Evolutionary conservation across 2,888 invertebrate species (phyloP).

Genomic region (Theodoxus fluviatilis): DNA sequence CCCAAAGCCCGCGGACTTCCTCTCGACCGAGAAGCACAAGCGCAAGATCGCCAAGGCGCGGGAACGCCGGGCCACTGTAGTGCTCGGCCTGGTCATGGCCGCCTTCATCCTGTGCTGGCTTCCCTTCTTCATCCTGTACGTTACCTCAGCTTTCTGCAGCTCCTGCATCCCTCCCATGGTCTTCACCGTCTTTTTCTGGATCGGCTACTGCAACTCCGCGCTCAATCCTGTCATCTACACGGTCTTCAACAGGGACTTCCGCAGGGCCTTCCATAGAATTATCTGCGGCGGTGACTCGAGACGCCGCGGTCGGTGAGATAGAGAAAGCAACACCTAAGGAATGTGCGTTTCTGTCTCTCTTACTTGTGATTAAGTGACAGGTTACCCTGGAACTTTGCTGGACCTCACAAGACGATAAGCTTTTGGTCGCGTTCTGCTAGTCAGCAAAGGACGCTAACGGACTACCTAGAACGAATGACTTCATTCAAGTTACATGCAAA

Average conservation of each 20-base stretch:
- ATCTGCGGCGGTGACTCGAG: conserved; percentile 69
- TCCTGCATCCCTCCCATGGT: conserved; percentile 55
- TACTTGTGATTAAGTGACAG: too few species aligned
- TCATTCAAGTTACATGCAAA: too few species aligned
- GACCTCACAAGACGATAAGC: too few species aligned
- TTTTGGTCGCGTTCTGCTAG: too few species aligned
- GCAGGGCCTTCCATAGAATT: conserved; percentile 92
- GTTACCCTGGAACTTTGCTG: too few species aligned
- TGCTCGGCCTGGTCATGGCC: conserved; percentile 96
- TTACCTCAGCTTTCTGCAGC: conserved; percentile 64
- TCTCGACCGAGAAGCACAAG: conserved; percentile 72
- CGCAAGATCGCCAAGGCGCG: conserved; percentile 90
- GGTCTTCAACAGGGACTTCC: conserved; percentile 96
- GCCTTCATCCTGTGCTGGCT: conserved; percentile 98
- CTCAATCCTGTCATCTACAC: conserved; percentile 92
- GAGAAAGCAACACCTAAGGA: too few species aligned
- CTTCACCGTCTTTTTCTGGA: conserved; percentile 93
- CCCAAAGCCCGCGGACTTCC: conserved; percentile 30
- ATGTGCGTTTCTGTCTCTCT: too few species aligned
- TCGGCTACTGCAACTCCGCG: conserved; percentile 96
- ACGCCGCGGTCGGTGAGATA: too few species aligned
- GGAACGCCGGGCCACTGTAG: conserved; percentile 94
- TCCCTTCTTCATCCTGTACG: conserved; percentile 83
- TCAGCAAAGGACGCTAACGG: too few species aligned
- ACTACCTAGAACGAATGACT: too few species aligned